Conservation (phyloP, 2,113 vertebrate genomes). For the Salvator merianae region DNA sequence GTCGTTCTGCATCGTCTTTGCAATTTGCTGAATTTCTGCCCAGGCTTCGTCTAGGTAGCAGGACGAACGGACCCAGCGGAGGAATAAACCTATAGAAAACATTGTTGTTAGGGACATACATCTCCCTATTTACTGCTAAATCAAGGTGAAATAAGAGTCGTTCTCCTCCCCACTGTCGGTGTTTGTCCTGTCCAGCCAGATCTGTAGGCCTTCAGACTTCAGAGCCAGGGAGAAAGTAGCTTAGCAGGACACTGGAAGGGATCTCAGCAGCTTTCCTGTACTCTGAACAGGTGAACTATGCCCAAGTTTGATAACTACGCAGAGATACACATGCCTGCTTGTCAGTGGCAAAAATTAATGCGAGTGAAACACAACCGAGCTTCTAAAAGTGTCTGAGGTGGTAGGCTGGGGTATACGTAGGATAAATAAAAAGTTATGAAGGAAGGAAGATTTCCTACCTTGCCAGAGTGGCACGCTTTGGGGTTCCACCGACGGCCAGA, state of each 20-base stretch:
- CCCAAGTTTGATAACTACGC: no score
- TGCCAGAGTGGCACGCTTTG: constrained; percentile 87
- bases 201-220: background rate
- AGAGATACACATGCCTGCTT: no score
- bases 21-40: constrained; percentile 74
- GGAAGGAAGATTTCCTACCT: constrained; percentile 67
- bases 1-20: fast-evolving
- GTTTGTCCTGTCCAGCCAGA: background rate
- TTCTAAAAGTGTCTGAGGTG: no score
- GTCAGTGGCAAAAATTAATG: no score
- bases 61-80: constrained; percentile 76
- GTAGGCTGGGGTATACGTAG: no score
- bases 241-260: no score
- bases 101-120: background rate
- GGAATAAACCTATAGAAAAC: constrained; percentile 79
- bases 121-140: fast-evolving
- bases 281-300: no score
- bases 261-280: no score
- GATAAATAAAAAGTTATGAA: no score
- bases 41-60: constrained; percentile 77
- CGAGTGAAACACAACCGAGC: no score
- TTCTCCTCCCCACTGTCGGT: background rate
- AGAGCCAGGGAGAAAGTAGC: no score
- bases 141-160: no score
- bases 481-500: constrained; percentile 88